Base-by-base conservation (phyloP, 2,113 vertebrate genomes). In the Callopanchax toddi region DNA sequence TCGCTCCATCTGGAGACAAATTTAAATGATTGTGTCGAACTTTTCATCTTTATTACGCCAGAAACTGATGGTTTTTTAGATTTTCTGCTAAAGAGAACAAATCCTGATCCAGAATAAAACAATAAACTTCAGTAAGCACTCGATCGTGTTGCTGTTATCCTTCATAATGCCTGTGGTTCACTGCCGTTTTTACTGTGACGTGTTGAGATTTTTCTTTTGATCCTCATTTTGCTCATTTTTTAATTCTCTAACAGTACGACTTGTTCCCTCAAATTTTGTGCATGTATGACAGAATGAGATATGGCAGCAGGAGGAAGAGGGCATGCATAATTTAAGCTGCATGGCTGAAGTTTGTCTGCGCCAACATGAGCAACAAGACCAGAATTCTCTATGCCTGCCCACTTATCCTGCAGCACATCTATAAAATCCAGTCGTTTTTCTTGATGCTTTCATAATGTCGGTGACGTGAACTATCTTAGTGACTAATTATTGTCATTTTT, bases 311-410 rank as follows among this genome's bases (percentile, higher is more conserved):
- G 62, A 34, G 43, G 77, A 81, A 61, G 68, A 63, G 53, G 57
- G 0, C 67, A 82, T 83, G 36, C 60, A 86, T 74, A 29, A 89
- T 86, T 87, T 73, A 87, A 59, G 22, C 51, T 60, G 39, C 56
- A 10, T 2, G 64, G 68, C 43, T 81, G 51, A 15, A 63, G 60
- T 56, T 65, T 61, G 52, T 70, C 48, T 64, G 17, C 70, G 61
- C 44, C 66, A 57, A 34, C 11, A 7, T 36, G 50, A 22, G 39
- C 17, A 77, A 53, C 61, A 60, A 65, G 68, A 74, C 57, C 60
- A 74, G 61, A 83, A 73, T 59, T 70, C 60, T n/a, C 43, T 46
- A 37, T 46, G 45, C 43, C 23, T 56, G 60, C n/a, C 40, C 11
- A 23, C 13, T 22, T 58, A 51, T 80, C 80, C 71, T 80, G 74